Evolutionary conservation across 2,113 vertebrate genomes (phyloP).

Genomic region (Grantiella picta): DNA sequence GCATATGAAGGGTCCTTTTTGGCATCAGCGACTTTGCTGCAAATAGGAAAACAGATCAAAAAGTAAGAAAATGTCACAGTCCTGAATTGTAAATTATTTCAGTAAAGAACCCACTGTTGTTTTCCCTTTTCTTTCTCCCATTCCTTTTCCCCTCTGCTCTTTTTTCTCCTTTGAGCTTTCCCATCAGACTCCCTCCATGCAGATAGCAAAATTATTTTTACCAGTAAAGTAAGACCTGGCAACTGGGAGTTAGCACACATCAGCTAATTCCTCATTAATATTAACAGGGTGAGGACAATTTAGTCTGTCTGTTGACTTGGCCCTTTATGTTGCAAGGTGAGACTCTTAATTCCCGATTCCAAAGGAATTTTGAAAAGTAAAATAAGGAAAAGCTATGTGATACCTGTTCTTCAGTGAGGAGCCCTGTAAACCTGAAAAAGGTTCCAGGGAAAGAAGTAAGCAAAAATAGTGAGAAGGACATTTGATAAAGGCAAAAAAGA

Average conservation of each 20-base stretch:
- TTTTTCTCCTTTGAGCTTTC: neutral
- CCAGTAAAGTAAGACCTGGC: neutral
- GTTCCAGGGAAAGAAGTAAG: neutral
- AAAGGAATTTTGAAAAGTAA: neutral
- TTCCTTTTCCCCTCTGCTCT: neutral
- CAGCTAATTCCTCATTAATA: neutral
- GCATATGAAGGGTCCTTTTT: conserved; percentile 7
- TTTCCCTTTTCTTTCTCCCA: neutral
- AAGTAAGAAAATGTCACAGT: conserved; percentile 35
- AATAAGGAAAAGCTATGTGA: neutral
- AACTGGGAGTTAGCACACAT: neutral
- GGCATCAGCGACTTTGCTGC: conserved; percentile 36
- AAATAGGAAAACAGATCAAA: conserved; percentile 39
- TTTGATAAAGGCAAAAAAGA: neutral
- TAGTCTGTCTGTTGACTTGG: neutral
- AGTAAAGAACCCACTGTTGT: neutral
- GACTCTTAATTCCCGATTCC: neutral
- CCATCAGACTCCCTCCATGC: neutral
- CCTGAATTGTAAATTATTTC: conserved; percentile 13
- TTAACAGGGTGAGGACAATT: neutral
- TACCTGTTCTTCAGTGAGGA: neutral
- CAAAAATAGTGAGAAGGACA: neutral
- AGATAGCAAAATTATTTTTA: neutral
- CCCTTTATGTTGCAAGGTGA: neutral
- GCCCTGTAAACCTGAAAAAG: neutral